Percentiles rank a stretch among this genome's conserved stretches.
Conservation (phyloP, 1,140 invertebrate species). For the Hypothenemus hampei region DNA sequence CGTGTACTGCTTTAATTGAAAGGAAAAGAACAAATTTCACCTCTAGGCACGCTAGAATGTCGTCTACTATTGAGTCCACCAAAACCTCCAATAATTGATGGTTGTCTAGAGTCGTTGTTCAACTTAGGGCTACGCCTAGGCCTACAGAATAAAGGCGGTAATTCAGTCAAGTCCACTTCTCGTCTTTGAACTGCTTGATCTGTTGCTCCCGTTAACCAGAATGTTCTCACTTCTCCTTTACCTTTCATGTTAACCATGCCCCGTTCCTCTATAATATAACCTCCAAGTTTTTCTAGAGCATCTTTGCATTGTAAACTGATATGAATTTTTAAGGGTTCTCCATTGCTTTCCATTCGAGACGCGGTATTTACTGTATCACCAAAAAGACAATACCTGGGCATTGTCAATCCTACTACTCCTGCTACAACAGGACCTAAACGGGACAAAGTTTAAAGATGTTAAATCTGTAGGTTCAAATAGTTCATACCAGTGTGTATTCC, state of each 20-base stretch:
- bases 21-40: too few species aligned
- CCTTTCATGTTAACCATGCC: constrained; percentile 88
- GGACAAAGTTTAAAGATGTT: neutral
- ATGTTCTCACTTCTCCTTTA: constrained; percentile 78
- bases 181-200: constrained; percentile 77
- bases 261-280: constrained; percentile 78
- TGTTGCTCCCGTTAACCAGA: constrained; percentile 83
- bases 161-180: constrained; percentile 76
- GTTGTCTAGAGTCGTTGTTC: constrained; percentile 63
- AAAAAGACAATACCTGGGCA: constrained; percentile 93
- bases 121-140: constrained; percentile 72
- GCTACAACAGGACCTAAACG: constrained; percentile 77
- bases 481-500: constrained; percentile 83
- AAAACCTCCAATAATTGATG: constrained; percentile 45
- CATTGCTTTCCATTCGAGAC: constrained; percentile 92
- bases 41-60: constrained; percentile 53
- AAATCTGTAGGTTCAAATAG: neutral
- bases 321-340: constrained; percentile 85
- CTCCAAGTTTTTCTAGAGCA: constrained; percentile 81
- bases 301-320: constrained; percentile 79
- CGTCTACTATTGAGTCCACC: constrained; percentile 50
- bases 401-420: constrained; percentile 93
- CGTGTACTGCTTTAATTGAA: too few species aligned
- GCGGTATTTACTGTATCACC: constrained; percentile 92
- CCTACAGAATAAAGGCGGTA: constrained; percentile 70